Base-by-base conservation (phyloP, 2,888 invertebrate genomes). In the Dynastes hyllus region DNA sequence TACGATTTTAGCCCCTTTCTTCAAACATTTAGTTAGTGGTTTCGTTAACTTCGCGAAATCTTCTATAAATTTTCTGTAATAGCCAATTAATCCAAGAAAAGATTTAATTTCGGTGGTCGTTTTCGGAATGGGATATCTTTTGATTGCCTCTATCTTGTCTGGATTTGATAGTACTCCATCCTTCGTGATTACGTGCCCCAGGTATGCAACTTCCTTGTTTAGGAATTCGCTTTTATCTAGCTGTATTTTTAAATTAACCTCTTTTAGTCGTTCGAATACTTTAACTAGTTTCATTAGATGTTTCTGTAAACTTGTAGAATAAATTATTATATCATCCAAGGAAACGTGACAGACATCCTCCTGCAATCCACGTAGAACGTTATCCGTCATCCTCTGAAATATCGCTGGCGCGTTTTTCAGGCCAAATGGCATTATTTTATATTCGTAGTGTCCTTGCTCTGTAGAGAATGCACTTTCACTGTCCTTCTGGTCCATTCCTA, bases 351-450 rank as follows among this genome's bases (percentile, higher is more conserved):
- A 83, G 0, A 80, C 80, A 8, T 67, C 84, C 22, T 85, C 84
- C 9, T 81, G 79, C 79, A 87, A 70, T 0, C 85, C 85, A 55
- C 84, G 75, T n/a, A 88, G 78, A 2, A 87, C 80, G 2, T 78
- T 66, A 75, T 87, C 85, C 85, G 88, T 85, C 22, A 86, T 16
- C 80, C 86, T 76, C 58, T 88, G 87, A 71, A 87, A 87, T 0
- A 85, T 85, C 11, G 61, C 61, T 4, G 61, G 61, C 11, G 61
- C 61, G 27, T 61, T 61, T 22, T 0, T 85, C 29, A 80, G 86
- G 70, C 61, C 87, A 86, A 76, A 87, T 86, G 0, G 85, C 85
- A 29, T 87, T 78, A 86, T 80, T 0, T 84, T 45, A 16, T 85
- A 87, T 79, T 87, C 86, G 32, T 84, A 86, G 45, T 87, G 87